These are phyloP conservation scores for Indicator indicator DNA, from an alignment of 2,113 vertebrate genomes.

Conservation along the genomic window DNA sequence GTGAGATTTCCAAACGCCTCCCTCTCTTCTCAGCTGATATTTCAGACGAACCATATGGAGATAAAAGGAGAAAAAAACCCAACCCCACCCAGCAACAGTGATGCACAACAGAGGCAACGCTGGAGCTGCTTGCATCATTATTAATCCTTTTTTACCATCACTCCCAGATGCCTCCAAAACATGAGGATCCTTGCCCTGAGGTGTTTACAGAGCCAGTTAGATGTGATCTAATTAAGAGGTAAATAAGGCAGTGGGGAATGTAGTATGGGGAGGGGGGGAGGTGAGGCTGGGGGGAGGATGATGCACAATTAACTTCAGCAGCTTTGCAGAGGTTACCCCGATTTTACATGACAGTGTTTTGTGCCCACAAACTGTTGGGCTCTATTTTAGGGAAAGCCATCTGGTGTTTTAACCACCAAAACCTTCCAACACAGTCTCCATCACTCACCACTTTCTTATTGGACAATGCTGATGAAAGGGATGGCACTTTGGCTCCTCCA, in stretches of 20 bases:
- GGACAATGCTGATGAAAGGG: fast-evolving
- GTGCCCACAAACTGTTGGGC: neutral
- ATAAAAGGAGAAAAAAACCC: neutral
- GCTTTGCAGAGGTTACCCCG: neutral
- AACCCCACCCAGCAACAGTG: neutral
- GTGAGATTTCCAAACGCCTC: neutral
- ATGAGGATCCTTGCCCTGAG: neutral
- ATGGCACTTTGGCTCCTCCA: neutral
- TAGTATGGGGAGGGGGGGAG: fast-evolving
- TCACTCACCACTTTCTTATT: neutral
- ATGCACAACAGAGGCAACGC: neutral
- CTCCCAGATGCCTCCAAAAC: neutral
- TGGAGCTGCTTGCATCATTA: neutral
- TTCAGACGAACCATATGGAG: neutral
- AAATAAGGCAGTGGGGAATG: neutral
- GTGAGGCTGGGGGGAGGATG: neutral
- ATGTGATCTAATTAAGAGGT: neutral
- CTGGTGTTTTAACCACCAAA: neutral
- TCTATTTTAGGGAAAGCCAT: neutral
- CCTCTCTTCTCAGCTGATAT: neutral
- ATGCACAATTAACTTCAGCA: neutral
- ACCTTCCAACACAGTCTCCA: neutral
- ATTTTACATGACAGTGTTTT: neutral
- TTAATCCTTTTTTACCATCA: neutral
- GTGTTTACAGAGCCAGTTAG: neutral